Evolutionary conservation across 2,888 invertebrate species (phyloP).

Genomic region (Chrysolina haemoptera): DNA sequence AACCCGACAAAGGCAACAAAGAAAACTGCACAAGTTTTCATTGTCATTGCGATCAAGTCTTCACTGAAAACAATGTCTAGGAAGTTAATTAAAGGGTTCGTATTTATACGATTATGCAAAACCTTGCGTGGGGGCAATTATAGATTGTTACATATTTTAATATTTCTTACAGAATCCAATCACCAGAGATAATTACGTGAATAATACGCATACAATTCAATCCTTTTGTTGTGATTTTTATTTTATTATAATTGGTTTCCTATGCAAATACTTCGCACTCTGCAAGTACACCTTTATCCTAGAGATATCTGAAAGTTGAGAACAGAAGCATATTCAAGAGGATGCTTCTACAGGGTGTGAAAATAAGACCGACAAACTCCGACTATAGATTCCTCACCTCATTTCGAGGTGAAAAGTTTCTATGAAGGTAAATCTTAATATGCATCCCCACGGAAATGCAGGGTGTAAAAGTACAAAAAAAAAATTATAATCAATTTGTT

Average conservation of each 20-base stretch:
- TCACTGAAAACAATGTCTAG: slow-evolving; percentile 19
- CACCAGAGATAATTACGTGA: slow-evolving; percentile 35
- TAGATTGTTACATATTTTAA: slow-evolving; percentile 34
- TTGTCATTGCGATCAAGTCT: slow-evolving; percentile 29
- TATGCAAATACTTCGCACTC: neutral
- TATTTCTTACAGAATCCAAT: slow-evolving; percentile 44
- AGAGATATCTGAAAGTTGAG: neutral
- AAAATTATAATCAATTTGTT: no score
- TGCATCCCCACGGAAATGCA: no score
- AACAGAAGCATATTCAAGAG: neutral
- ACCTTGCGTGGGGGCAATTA: slow-evolving; percentile 28
- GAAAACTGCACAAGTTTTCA: slow-evolving; percentile 35
- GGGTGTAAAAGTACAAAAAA: no score
- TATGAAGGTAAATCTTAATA: no score
- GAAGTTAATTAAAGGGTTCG: slow-evolving; percentile 36
- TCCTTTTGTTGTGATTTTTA: slow-evolving; percentile 37
- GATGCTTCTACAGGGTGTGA: no score
- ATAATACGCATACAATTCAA: slow-evolving; percentile 38
- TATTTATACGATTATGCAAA: slow-evolving; percentile 45
- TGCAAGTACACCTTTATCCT: neutral
- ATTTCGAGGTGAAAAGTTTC: no score
- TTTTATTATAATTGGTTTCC: slow-evolving; percentile 31
- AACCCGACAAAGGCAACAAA: slow-evolving; percentile 27
- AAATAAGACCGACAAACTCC: no score
- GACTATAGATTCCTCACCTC: no score